These are phyloP conservation scores for Neoniphon sammara DNA, from an alignment of 2,797 vertebrate species.

Conservation along the genomic window DNA sequence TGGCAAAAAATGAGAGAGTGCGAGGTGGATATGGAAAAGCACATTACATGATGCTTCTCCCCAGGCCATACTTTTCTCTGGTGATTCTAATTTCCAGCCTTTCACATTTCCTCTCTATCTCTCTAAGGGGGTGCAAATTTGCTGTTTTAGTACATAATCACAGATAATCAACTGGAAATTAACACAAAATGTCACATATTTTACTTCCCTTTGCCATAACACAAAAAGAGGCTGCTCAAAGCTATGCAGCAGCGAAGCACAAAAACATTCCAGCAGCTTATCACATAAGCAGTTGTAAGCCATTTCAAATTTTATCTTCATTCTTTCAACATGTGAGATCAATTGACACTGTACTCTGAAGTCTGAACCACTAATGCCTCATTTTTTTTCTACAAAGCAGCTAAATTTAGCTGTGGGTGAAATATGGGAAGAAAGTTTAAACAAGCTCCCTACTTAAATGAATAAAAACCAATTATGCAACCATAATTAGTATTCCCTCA, in stretches of 20 bases:
- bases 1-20: constrained; percentile 70
- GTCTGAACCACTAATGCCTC: constrained; percentile 62
- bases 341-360: constrained; percentile 64
- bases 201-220: constrained; percentile 51
- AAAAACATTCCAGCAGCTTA: constrained; percentile 68
- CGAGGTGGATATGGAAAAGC: constrained; percentile 82
- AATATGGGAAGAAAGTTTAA: constrained; percentile 57
- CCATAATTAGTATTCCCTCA: constrained; percentile 69
- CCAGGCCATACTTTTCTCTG: constrained; percentile 84
- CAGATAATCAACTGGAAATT: constrained; percentile 81
- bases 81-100: constrained; percentile 74
- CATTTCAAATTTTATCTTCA: constrained; percentile 68
- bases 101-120: constrained; percentile 65
- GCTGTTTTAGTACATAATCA: constrained; percentile 76
- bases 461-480: constrained; percentile 73
- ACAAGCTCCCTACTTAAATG: constrained; percentile 68
- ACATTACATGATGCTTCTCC: constrained; percentile 76
- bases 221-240: constrained; percentile 59
- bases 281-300: constrained; percentile 61
- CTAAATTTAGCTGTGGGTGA: constrained; percentile 74
- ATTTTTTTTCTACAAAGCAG: constrained; percentile 65
- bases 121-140: constrained; percentile 70
- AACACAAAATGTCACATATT: constrained; percentile 75
- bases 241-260: constrained; percentile 52
- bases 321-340: constrained; percentile 72